These are phyloP conservation scores for Drosophila villosipedis DNA, from an alignment of 2,888 invertebrate genomes.

Conservation along the genomic window DNA sequence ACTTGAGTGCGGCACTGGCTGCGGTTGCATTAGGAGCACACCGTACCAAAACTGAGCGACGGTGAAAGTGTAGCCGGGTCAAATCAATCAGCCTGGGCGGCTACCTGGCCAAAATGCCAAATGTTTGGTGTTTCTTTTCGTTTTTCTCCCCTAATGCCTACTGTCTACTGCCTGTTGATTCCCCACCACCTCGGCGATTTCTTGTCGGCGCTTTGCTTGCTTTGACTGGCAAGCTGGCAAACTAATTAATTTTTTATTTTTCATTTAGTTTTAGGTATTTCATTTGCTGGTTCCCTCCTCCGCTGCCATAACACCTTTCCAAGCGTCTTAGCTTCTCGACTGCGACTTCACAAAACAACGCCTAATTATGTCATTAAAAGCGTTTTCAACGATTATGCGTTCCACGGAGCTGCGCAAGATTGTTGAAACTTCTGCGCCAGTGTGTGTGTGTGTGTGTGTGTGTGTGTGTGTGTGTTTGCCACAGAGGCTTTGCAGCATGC, in stretches of 20 bases:
- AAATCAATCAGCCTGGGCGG: slow-evolving; percentile 78
- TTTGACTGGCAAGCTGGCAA: slow-evolving; percentile 52
- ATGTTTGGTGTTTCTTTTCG: slow-evolving; percentile 20
- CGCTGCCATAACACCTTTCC: slow-evolving; percentile 47
- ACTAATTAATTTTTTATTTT: slow-evolving; percentile 55
- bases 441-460: background rate
- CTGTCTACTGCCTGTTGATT: background rate
- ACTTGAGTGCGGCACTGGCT: slow-evolving; percentile 25
- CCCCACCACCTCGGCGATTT: background rate
- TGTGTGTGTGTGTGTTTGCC: background rate
- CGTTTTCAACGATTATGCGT: slow-evolving; percentile 53
- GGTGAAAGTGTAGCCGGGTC: slow-evolving; percentile 71
- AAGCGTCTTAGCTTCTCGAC: slow-evolving; percentile 16
- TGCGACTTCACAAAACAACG: slow-evolving; percentile 47
- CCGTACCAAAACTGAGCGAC: background rate
- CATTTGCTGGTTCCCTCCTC: background rate
- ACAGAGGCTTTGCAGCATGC: background rate
- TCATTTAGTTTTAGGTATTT: slow-evolving; percentile 22
- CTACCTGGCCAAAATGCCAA: slow-evolving; percentile 66
- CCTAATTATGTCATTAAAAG: slow-evolving; percentile 77
- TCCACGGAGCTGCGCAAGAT: slow-evolving; percentile 26
- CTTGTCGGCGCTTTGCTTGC: slow-evolving; percentile 1
- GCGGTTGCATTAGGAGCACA: slow-evolving; percentile 50
- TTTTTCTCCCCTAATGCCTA: slow-evolving; percentile 17
- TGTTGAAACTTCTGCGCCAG: background rate